Evolutionary conservation across 2,113 vertebrate genomes (phyloP), one percentile per base, ranked within the genome.

Genomic region (Ellobius talpinus): DNA sequence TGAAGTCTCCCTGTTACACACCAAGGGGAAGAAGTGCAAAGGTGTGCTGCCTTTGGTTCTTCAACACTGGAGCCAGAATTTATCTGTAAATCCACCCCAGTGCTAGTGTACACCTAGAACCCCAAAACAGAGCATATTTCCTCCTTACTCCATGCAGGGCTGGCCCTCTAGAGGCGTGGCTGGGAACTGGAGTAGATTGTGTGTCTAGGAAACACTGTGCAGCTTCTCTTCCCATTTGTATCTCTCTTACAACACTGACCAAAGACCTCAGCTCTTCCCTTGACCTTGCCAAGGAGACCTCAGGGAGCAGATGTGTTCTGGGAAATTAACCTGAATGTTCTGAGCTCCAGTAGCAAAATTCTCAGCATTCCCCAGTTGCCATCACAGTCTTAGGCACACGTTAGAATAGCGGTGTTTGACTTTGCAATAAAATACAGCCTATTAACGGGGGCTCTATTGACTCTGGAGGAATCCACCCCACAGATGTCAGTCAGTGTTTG

Each of bases 341-440:
- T 73, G 47, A 52, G 61, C 74, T 47, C 11, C 26, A 2, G 33
- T 47, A 89, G 90, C 63, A 70, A 93, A 91, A 52, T 55, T 13
- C 47, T 74, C 66, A 45, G 33, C 84, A 12, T 70, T 92, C 50
- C 36, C 65, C 61, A 61, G 50, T 52, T 33, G 73, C 23, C 24
- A 70, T 73, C 42, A 55, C 26, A 17, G 33, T 96, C 92, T 68
- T 58, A 89, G 86, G 65, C 21, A 58, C 65, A 26, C 26, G 42
- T 76, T 47, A 72, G 33, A 82, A 72, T 8, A 21, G 45, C 29
- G 74, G 95, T 36, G 58, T 58, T 90, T 96, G 93, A 87, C 87
- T 97, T 97, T n/a, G 74, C 47, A 55, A 61, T 50, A 87, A 66
- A 65, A 36, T 31, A 91, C 61, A 70, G 58, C 55, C 89, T 91